Conservation (phyloP, 2,888 invertebrate species). For the Heliconius sara region DNA sequence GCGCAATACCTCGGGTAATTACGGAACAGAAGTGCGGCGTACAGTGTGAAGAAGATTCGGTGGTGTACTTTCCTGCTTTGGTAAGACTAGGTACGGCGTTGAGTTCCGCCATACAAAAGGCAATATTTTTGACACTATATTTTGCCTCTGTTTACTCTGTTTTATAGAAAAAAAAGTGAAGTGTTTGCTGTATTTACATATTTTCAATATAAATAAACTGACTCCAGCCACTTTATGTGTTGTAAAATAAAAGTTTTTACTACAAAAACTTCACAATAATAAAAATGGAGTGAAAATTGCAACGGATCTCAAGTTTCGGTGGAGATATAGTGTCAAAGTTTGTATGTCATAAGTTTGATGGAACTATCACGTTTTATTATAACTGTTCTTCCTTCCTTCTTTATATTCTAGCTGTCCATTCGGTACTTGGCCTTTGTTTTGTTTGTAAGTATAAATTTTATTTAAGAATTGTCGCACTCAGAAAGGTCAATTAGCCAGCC, state of each 20-base stretch:
- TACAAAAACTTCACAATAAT: slow-evolving; percentile 16
- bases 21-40: too few species aligned
- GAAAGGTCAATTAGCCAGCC: too few species aligned
- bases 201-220: too few species aligned
- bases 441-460: background rate
- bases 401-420: slow-evolving; percentile 3
- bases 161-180: too few species aligned
- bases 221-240: background rate
- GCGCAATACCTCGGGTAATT: too few species aligned
- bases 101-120: too few species aligned
- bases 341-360: slow-evolving; percentile 30
- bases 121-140: too few species aligned
- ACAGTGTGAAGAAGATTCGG: too few species aligned
- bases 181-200: too few species aligned
- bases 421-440: slow-evolving; percentile 3
- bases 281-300: slow-evolving; percentile 25
- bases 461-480: background rate
- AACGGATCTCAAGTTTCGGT: slow-evolving; percentile 13
- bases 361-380: slow-evolving; percentile 25
- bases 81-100: too few species aligned
- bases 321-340: slow-evolving; percentile 21
- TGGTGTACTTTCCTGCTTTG: too few species aligned
- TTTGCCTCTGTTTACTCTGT: too few species aligned
- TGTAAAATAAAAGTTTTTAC: slow-evolving; percentile 1
- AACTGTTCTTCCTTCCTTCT: slow-evolving; percentile 5